These are phyloP conservation scores for Drosophila serrata DNA, from an alignment of 1,140 invertebrate genomes.

Conservation along the genomic window DNA sequence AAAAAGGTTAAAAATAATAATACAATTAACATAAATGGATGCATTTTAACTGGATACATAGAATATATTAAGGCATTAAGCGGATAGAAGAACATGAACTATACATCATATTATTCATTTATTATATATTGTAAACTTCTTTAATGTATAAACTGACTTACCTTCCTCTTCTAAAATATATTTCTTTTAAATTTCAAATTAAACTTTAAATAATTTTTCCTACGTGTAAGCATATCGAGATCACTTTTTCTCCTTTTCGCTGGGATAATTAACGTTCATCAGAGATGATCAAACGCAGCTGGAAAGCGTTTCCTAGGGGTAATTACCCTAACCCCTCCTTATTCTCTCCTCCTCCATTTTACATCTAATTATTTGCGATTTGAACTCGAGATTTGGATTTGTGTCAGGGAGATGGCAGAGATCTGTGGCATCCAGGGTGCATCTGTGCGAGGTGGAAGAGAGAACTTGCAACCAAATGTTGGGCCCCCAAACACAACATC, in stretches of 20 bases:
- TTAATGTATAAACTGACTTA: background rate
- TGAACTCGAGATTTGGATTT: slow-evolving; percentile 54
- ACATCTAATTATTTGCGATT: slow-evolving; percentile 68
- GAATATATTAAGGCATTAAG: accelerated
- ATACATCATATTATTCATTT: background rate
- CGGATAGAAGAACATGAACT: background rate
- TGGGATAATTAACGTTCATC: slow-evolving; percentile 48
- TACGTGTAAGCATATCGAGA: slow-evolving; percentile 27
- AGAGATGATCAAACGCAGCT: slow-evolving; percentile 31
- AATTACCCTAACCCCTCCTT: slow-evolving; percentile 16
- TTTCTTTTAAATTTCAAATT: too few species aligned
- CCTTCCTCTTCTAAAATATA: background rate
- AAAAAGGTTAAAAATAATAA: background rate
- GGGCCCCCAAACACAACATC: slow-evolving; percentile 29
- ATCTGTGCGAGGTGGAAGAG: slow-evolving; percentile 23
- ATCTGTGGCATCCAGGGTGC: slow-evolving; percentile 17
- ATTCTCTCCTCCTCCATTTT: background rate
- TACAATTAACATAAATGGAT: background rate
- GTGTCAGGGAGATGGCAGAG: slow-evolving; percentile 57
- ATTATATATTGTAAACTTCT: background rate
- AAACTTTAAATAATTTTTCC: background rate
- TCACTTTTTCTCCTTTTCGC: slow-evolving; percentile 50
- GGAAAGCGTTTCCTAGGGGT: slow-evolving; percentile 44
- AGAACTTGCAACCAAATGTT: slow-evolving; percentile 48
- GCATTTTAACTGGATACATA: too few species aligned